These are phyloP conservation scores for Tokudaia tokunoshimensis DNA, from an alignment of 2,797 vertebrate species.

Conservation along the genomic window DNA sequence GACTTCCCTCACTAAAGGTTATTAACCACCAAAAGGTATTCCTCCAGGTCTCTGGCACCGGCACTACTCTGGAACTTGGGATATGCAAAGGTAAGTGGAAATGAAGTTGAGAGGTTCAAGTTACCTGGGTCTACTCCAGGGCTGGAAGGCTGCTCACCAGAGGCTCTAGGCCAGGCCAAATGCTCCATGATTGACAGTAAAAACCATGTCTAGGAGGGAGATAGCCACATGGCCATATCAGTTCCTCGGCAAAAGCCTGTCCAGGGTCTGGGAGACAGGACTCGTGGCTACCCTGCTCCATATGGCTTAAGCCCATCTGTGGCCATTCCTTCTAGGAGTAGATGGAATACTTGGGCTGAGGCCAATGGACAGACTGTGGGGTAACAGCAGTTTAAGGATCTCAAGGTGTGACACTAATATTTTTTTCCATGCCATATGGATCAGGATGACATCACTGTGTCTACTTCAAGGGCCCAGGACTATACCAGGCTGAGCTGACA, in stretches of 20 bases:
- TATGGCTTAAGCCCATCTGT: neutral
- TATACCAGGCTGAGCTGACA: accelerated
- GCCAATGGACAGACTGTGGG: neutral
- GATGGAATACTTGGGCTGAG: neutral
- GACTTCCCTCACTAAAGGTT: neutral
- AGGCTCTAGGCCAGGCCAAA: neutral
- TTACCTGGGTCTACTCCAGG: neutral
- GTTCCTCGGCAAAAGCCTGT: neutral
- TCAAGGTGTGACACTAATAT: accelerated
- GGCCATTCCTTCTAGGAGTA: neutral
- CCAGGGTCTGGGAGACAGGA: neutral
- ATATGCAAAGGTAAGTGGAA: neutral
- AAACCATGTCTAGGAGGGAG: neutral
- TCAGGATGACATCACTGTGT: accelerated
- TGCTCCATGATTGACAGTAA: neutral
- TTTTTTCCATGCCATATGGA: neutral
- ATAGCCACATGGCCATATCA: neutral
- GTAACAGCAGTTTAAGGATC: neutral
- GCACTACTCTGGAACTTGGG: neutral
- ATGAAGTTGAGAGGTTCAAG: neutral
- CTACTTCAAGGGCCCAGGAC: neutral
- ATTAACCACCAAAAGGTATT: neutral
- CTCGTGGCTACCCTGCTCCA: neutral
- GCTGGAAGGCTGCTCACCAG: neutral
- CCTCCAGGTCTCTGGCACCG: neutral